Evolutionary conservation across 2,797 vertebrate species (phyloP).

Genomic region (Synanceia verrucosa): DNA sequence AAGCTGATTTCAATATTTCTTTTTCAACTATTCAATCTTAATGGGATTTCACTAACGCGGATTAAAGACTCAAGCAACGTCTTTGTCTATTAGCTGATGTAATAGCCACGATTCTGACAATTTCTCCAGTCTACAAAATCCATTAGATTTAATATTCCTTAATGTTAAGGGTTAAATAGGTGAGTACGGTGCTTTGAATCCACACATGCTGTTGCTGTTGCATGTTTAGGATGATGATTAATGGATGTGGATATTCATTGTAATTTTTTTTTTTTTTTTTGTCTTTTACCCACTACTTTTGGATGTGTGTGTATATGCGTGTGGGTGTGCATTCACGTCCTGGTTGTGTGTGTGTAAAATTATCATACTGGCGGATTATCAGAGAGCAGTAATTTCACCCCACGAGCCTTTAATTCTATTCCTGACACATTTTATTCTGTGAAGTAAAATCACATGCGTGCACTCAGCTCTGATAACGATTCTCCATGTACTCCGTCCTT

Average conservation of each 20-base stretch:
- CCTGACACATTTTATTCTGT: constrained; percentile 4
- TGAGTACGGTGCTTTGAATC: constrained; percentile 71
- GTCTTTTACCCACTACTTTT: neutral
- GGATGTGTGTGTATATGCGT: constrained; percentile 20
- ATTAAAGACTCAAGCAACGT: constrained; percentile 76
- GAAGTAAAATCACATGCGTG: neutral
- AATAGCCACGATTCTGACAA: constrained; percentile 58
- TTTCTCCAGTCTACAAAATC: constrained; percentile 62
- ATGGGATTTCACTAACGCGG: constrained; percentile 79
- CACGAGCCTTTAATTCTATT: constrained; percentile 23
- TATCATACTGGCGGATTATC: constrained; percentile 35
- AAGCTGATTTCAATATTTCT: constrained; percentile 73
- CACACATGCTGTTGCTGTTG: constrained; percentile 58
- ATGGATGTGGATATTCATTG: constrained; percentile 18
- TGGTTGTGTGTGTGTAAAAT: constrained; percentile 29
- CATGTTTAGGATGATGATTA: constrained; percentile 46
- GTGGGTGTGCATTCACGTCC: constrained; percentile 11
- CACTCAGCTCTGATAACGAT: constrained; percentile 12
- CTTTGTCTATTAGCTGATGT: constrained; percentile 67
- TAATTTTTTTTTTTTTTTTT: constrained; percentile 3
- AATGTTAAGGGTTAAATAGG: constrained; percentile 74
- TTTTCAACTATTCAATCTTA: constrained; percentile 75
- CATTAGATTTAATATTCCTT: constrained; percentile 47
- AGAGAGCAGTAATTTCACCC: constrained; percentile 35
- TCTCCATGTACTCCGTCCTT: constrained; percentile 13